These are phyloP conservation scores for Drepana falcataria DNA, from an alignment of 2,888 invertebrate genomes.

Conservation along the genomic window DNA sequence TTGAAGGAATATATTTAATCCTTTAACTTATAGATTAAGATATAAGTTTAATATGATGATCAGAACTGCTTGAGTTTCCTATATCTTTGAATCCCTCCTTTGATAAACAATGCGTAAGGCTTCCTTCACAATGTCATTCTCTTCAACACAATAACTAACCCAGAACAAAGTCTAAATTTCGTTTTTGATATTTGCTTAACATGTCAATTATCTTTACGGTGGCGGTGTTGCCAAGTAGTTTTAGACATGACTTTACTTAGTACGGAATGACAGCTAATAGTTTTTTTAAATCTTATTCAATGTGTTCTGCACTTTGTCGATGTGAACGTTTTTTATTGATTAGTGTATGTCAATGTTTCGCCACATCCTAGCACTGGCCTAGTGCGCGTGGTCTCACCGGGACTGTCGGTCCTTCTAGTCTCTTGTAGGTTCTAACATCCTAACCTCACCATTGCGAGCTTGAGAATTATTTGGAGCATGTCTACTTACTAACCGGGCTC, in stretches of 20 bases:
- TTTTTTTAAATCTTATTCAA: constrained; percentile 50
- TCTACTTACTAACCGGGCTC: constrained; percentile 72
- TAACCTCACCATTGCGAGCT: constrained; percentile 76
- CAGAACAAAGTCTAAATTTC: constrained; percentile 80
- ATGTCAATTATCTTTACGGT: constrained; percentile 65
- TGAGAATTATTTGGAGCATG: constrained; percentile 76
- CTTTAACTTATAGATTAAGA: too few relatives aligned
- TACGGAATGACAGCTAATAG: constrained; percentile 72
- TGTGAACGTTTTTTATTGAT: constrained; percentile 76
- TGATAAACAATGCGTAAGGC: constrained; percentile 27
- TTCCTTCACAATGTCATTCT: constrained; percentile 60
- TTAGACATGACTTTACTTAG: constrained; percentile 61
- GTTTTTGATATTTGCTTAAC: constrained; percentile 78
- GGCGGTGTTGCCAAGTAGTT: constrained; percentile 74
- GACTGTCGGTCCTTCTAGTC: constrained; percentile 59
- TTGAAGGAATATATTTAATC: too few relatives aligned
- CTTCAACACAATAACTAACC: constrained; percentile 48
- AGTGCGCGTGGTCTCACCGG: constrained; percentile 39
- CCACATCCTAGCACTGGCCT: constrained; percentile 60
- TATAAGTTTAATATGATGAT: too few relatives aligned
- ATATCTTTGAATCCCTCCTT: too few relatives aligned
- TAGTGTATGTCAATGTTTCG: constrained; percentile 74
- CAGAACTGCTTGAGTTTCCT: too few relatives aligned
- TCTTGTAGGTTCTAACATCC: constrained; percentile 69
- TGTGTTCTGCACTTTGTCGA: constrained; percentile 64